A percentile compares a stretch with the other conserved stretches of the same genome.
Evolutionary conservation across 2,888 invertebrate genomes (phyloP).

Genomic region (Heliothis peltigera): DNA sequence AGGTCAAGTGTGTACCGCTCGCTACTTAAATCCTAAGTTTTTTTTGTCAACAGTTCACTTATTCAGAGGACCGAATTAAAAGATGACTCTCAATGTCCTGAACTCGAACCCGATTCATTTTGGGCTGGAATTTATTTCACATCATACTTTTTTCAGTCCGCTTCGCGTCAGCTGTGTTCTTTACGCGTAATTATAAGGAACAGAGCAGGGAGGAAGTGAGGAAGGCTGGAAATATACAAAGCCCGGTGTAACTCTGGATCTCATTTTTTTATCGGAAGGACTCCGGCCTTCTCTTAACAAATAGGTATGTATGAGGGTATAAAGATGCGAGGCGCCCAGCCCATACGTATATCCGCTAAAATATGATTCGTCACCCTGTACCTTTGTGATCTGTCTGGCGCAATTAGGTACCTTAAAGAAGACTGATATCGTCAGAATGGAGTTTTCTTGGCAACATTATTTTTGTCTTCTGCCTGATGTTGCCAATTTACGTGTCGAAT

Average conservation of each 20-base stretch:
- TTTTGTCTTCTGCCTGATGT: too few relatives aligned
- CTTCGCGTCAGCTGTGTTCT: not conserved
- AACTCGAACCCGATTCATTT: constrained; percentile 34
- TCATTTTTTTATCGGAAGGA: not conserved
- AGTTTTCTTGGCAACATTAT: too few relatives aligned
- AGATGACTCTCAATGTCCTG: constrained; percentile 52
- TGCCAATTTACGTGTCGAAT: too few relatives aligned
- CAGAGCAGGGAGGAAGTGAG: not conserved
- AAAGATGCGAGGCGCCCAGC: not conserved
- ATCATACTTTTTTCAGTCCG: not conserved
- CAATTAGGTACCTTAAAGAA: too few relatives aligned
- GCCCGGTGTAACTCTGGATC: not conserved
- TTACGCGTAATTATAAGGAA: constrained; percentile 11
- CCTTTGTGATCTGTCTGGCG: too few relatives aligned
- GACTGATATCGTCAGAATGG: too few relatives aligned
- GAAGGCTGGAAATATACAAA: not conserved
- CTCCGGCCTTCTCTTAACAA: too few relatives aligned
- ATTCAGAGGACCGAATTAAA: constrained; percentile 61
- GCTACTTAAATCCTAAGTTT: constrained; percentile 42
- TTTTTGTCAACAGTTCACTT: constrained; percentile 52
- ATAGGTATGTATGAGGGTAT: too few relatives aligned
- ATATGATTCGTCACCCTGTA: too few relatives aligned
- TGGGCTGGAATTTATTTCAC: not conserved
- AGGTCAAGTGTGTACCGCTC: constrained; percentile 49
- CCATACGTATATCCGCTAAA: too few relatives aligned